Base-by-base conservation (phyloP, 2,888 invertebrate genomes). In the Ophion obscuratus region DNA sequence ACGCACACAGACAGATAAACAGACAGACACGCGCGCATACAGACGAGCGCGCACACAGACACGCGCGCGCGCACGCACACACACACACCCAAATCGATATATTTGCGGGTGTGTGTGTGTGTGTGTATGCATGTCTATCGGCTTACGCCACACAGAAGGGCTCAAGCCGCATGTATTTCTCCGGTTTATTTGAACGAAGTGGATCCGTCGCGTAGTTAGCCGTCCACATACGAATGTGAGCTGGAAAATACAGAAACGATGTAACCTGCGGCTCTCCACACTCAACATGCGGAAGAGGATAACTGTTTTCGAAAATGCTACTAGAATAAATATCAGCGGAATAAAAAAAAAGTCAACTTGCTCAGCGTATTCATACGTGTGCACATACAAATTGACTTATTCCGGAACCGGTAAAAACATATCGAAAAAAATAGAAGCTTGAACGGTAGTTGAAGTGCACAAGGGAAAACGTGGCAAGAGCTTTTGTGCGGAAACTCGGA, bases 401-500 rank as follows among this genome's bases (percentile, higher is more conserved):
- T 70, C n/a, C 57, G 17, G 31, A 53, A 64, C 24, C 24, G 14
- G 75, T 53, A 27, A 73, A 84, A 62, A 70, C 57, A 61, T 7
- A 36, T 4, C 20, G 40, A 11, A 64, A 31, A 31, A 47, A 62
- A 77, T 62, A 79, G 44, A 71, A 53, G 6, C 61, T 44, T 31
- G 27, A 62, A 64, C 5, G 17, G 68, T 47, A 31, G 64, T 66
- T 68, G 68, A 61, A 79, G 66, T 59, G 67, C 40, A 62, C 36
- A 44, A 53, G 68, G 53, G n/a, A 70, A 31, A n/a, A 62, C 68
- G 53, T 7, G 61, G 10, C 24, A 44, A 67, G 36, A 40, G 74
- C 74, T 64, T 78, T 62, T 75, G 76, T 76, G 66, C 68, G 76
- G 80, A 64, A 75, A 75, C 59, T 47, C 71, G 47, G 64, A 64